Conservation (phyloP, 2,113 vertebrate species). For the Mystacornis crossleyi region DNA sequence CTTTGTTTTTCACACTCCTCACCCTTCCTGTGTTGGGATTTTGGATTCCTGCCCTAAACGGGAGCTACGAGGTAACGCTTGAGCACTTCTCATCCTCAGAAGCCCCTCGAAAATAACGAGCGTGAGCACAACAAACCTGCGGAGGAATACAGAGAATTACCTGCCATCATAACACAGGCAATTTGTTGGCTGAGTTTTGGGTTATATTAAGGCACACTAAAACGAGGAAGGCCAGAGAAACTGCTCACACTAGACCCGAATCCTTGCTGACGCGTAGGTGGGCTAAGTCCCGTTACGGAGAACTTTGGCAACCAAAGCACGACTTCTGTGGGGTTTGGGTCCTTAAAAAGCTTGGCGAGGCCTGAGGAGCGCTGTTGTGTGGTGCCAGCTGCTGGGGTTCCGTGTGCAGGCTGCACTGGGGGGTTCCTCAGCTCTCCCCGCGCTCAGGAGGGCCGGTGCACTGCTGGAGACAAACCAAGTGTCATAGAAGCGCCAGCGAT, state of each 20-base stretch:
- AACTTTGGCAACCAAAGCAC: background rate
- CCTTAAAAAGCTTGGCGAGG: background rate
- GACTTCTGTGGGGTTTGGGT: background rate
- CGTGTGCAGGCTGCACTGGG: background rate
- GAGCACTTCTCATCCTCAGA: background rate
- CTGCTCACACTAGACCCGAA: background rate
- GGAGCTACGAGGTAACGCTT: background rate
- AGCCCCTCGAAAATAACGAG: background rate
- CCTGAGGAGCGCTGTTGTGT: background rate
- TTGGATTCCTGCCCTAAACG: background rate
- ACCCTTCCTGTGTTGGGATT: background rate
- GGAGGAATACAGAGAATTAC: background rate
- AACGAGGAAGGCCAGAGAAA: background rate
- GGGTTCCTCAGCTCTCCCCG: background rate
- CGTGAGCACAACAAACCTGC: background rate
- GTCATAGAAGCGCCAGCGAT: background rate
- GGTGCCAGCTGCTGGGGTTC: background rate
- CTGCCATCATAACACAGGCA: background rate
- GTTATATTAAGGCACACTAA: background rate
- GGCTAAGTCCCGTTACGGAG: accelerated
- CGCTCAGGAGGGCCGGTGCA: background rate
- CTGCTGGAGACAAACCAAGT: background rate
- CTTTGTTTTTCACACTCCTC: too few relatives aligned
- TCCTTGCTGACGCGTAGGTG: background rate
- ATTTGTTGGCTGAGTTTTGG: background rate